Evolutionary conservation across 2,113 vertebrate genomes (phyloP).

Genomic region (Lichenostomus cassidix): DNA sequence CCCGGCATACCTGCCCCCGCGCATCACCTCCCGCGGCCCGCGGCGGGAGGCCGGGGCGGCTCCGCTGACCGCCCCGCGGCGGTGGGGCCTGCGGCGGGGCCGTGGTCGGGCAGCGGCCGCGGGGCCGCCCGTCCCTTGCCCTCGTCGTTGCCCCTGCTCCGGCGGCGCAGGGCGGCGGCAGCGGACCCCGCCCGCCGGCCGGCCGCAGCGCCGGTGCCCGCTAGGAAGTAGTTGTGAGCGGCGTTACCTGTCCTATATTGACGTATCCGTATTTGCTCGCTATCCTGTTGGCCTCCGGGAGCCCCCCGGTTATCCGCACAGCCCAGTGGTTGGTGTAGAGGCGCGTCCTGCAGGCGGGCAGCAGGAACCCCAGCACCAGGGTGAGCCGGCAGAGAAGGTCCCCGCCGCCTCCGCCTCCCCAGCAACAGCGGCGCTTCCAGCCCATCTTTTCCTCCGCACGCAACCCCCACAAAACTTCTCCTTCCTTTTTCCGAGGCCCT

Average conservation of each 20-base stretch:
- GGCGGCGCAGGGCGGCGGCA: neutral
- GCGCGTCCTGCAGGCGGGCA: slow-evolving; percentile 86
- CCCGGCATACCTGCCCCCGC: neutral
- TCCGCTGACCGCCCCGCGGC: neutral
- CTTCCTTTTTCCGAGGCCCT: slow-evolving; percentile 48
- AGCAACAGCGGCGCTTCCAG: slow-evolving; percentile 74
- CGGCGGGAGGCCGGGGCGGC: neutral
- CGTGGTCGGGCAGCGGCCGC: neutral
- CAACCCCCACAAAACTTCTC: slow-evolving; percentile 22
- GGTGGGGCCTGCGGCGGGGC: neutral
- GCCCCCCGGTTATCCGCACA: slow-evolving; percentile 89
- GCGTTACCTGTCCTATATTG: slow-evolving; percentile 94
- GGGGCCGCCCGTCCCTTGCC: neutral
- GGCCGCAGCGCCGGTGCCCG: neutral
- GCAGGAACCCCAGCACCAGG: slow-evolving; percentile 83
- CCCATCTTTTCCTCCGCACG: slow-evolving; percentile 74
- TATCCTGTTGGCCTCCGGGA: slow-evolving; percentile 87
- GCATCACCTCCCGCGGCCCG: neutral
- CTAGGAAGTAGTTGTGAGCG: neutral
- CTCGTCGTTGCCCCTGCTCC: neutral
- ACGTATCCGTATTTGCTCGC: slow-evolving; percentile 94
- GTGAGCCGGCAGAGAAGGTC: slow-evolving; percentile 85
- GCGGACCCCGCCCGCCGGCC: neutral
- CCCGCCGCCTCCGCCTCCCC: slow-evolving; percentile 69
- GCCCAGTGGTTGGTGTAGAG: slow-evolving; percentile 99